A percentile compares a stretch with the other conserved stretches of the same genome.
These are phyloP conservation scores for Ptyas mucosa DNA, from an alignment of 2,113 vertebrate genomes.

Conservation along the genomic window DNA sequence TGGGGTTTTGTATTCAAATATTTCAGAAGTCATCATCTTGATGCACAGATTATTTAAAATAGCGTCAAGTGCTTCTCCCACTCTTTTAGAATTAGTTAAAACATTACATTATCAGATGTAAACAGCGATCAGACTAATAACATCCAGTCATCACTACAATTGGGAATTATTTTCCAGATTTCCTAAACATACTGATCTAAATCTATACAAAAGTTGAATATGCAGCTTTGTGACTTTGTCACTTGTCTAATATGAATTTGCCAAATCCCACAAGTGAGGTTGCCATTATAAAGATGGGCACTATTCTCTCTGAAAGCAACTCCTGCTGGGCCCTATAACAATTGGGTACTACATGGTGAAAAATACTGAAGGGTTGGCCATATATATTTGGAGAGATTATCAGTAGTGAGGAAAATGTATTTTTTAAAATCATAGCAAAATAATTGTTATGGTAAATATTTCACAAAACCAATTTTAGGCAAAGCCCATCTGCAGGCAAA, in stretches of 20 bases:
- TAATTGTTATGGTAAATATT: background rate
- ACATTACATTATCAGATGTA: background rate
- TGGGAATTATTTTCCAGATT: background rate
- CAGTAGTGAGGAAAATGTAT: background rate
- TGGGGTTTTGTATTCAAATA: background rate
- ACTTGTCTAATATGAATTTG: background rate
- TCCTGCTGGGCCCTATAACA: background rate
- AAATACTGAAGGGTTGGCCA: background rate
- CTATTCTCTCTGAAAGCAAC: background rate
- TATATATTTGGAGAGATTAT: background rate
- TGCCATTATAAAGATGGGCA: background rate
- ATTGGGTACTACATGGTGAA: background rate
- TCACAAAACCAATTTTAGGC: background rate
- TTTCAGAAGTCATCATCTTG: background rate
- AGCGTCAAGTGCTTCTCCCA: background rate
- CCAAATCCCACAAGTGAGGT: background rate
- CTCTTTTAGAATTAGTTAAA: background rate
- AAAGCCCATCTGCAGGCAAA: background rate
- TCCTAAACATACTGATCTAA: background rate
- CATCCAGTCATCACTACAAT: background rate
- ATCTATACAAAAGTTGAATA: background rate
- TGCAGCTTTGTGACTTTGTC: background rate
- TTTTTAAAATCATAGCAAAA: background rate
- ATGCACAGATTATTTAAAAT: background rate
- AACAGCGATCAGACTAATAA: background rate